Base-by-base conservation (phyloP, 1,140 invertebrate species). In the Aphelinus certus region DNA sequence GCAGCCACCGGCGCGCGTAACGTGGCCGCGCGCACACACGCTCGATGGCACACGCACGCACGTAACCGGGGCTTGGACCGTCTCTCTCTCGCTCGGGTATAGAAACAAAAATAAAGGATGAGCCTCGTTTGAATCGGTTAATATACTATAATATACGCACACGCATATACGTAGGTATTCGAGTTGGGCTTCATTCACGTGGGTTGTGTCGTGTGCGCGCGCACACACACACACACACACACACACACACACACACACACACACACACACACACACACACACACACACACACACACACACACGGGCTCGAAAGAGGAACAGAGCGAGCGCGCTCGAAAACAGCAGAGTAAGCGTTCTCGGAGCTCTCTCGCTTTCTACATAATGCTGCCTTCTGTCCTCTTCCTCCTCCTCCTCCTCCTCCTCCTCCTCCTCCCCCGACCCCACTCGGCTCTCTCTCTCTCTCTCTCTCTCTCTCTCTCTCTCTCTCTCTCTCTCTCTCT, bases 1-100 rank as follows among this genome's bases (percentile, higher is more conserved):
- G 26, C 26, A 26, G 81, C 81, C 83, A 84, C 83, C 82, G 83
- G 81, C 45, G 72, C 65, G 67, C 64, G 53, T 48, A 71, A 48
- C 60, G 71, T 55, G 57, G 55, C 48, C 71, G 48, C 42, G 26
- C 26, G 26, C 56, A 49, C 45, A 57, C 48, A 45, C 51, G 45
- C 82, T 64, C 26, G 47, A 63, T 56, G 3, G 63, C 47, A 46
- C 56, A n/a, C 10, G 56, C 56, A 26, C 5, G 65, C 55, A 4
- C 64, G 51, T 1, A 7, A 26, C 26, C 26, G 26, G 26, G 26
- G 26, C 26, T 26, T 26, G 26, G 26, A 26, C 26, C 26, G 0
- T 26, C 26, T 26, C 26, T 26, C 26, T 26, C 26, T 26, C 26
- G 26, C 26, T 26, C 26, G 26, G 26, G 26, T 26, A 26, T 26